Percentiles rank a stretch among this genome's conserved stretches.
phyloP scores from a whole-genome alignment of 2,797 vertebrate genomes.

The Arnoldichthys spilopterus region DNA sequence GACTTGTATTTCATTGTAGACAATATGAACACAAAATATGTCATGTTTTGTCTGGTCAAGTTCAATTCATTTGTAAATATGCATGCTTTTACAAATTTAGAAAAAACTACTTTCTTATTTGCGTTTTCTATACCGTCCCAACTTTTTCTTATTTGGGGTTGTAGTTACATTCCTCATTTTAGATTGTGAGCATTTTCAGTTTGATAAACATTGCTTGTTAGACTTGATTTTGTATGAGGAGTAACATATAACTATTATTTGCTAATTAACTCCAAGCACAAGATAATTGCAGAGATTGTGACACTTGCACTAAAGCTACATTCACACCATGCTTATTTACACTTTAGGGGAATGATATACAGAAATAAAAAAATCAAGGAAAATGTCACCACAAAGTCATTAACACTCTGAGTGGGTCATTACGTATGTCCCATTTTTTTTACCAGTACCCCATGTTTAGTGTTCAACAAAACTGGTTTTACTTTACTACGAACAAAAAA shows the following conservation, averaged over 20 bases:
- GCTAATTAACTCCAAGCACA: background rate
- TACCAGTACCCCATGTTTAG: slow-evolving; percentile 3
- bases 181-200: background rate
- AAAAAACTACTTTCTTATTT: no score
- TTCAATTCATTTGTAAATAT: no score
- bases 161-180: background rate
- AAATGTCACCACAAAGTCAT: background rate
- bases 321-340: background rate
- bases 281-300: background rate
- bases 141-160: no score
- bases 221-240: background rate
- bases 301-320: background rate
- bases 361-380: background rate
- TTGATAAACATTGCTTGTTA: background rate
- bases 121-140: no score
- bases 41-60: no score
- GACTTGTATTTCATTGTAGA: no score
- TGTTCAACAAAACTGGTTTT: slow-evolving; percentile 9
- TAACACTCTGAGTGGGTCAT: background rate
- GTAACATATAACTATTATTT: background rate
- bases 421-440: slow-evolving; percentile 27
- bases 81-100: no score
- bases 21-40: no score
- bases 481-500: slow-evolving; percentile 14
- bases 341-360: background rate